Percentiles rank a stretch among this genome's conserved stretches.
Evolutionary conservation across 2,113 vertebrate species (phyloP).

Genomic region (Eupsittula cactorum): DNA sequence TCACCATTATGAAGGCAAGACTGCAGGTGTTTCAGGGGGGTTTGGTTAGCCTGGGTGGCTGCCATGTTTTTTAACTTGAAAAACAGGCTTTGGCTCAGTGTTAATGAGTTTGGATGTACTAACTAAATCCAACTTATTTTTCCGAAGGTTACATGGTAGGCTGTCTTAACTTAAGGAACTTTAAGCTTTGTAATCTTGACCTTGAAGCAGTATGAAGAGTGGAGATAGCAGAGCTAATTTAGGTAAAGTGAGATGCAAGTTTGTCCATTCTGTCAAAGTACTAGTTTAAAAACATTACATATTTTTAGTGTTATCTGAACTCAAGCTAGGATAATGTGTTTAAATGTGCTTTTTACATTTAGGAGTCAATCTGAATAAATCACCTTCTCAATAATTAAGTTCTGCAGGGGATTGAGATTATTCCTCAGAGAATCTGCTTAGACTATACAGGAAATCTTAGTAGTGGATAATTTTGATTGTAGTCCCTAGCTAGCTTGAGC

Average conservation of each 20-base stretch:
- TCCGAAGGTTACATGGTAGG: neutral
- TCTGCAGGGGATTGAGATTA: neutral
- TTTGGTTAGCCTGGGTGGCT: neutral
- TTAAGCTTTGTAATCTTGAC: neutral
- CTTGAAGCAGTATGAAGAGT: neutral
- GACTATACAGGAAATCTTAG: neutral
- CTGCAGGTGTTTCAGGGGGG: neutral
- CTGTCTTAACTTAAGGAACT: neutral
- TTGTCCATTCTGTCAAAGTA: neutral
- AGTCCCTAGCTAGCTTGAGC: neutral
- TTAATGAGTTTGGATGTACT: neutral
- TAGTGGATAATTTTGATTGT: neutral
- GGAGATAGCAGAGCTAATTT: neutral
- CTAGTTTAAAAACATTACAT: neutral
- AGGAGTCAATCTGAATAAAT: neutral
- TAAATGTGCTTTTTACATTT: neutral
- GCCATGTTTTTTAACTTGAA: neutral
- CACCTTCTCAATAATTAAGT: neutral
- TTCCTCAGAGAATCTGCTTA: neutral
- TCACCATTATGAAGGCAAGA: neutral
- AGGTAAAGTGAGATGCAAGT: neutral
- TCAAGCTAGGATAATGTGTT: neutral
- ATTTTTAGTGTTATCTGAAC: neutral
- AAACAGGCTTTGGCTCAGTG: neutral
- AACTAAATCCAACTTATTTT: neutral